A percentile compares a stretch with the other conserved stretches of the same genome.
These are phyloP conservation scores for Sigmodon hispidus DNA, from an alignment of 2,113 vertebrate species.

Conservation along the genomic window DNA sequence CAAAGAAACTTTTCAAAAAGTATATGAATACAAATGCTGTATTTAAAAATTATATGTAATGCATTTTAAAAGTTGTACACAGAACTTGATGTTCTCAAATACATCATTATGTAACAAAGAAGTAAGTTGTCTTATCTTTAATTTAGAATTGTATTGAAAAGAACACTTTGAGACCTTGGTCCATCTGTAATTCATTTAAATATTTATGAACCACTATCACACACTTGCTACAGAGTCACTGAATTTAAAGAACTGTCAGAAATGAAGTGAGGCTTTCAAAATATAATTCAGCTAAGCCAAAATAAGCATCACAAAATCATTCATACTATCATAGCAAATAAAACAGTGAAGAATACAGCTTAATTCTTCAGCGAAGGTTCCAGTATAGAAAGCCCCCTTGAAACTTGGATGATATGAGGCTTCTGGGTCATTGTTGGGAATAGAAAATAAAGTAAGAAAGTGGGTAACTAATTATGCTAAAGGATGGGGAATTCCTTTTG, in stretches of 20 bases:
- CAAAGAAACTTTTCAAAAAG: constrained; percentile 11
- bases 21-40: background rate
- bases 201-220: background rate
- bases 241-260: background rate
- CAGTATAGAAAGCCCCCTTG: no score
- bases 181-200: background rate
- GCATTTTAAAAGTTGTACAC: background rate
- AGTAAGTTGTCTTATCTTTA: background rate
- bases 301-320: background rate
- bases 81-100: background rate
- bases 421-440: background rate
- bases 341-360: background rate
- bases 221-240: background rate
- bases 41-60: background rate
- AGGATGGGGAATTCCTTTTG: background rate
- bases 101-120: background rate
- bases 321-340: background rate
- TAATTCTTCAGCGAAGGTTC: no score
- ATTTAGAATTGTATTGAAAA: background rate
- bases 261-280: constrained; percentile 4
- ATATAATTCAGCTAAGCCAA: background rate
- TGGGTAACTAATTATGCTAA: background rate
- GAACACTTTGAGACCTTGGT: background rate
- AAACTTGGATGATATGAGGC: background rate
- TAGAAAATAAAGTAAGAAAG: background rate